Conservation (phyloP, 2,888 invertebrate species). For the Alsophila aescularia region DNA sequence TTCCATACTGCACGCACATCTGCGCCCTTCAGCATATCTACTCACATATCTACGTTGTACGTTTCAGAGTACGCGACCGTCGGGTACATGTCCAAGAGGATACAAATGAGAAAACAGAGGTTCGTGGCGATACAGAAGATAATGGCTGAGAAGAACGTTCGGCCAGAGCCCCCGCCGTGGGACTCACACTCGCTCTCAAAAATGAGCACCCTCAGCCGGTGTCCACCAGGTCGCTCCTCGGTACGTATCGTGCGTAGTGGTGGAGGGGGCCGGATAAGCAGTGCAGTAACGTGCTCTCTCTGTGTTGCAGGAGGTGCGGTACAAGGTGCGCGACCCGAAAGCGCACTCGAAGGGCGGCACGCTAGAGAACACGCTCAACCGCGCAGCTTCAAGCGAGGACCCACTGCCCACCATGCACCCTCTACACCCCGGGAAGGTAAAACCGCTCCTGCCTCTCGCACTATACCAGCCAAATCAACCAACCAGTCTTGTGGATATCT, state of each 20-base stretch:
- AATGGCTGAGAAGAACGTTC: conserved; percentile 93
- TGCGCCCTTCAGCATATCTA: neutral
- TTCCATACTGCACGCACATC: neutral
- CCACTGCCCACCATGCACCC: conserved; percentile 87
- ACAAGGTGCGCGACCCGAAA: conserved; percentile 95
- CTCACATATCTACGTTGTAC: neutral
- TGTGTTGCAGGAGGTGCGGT: conserved; percentile 92
- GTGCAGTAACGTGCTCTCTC: neutral
- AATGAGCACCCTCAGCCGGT: conserved; percentile 88
- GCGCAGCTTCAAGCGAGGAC: conserved; percentile 84
- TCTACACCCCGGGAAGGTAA: conserved; percentile 91
- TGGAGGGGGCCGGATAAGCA: neutral
- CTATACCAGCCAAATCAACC: neutral
- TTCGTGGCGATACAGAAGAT: conserved; percentile 94
- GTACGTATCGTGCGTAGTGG: conserved; percentile 34
- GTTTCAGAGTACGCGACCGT: conserved; percentile 96
- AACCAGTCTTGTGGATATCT: neutral
- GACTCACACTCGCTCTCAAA: conserved; percentile 86
- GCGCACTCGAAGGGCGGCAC: conserved; percentile 95
- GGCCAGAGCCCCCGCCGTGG: conserved; percentile 88
- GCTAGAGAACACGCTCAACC: conserved; percentile 93
- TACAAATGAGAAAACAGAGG: conserved; percentile 96
- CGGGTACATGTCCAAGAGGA: conserved; percentile 97
- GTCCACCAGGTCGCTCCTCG: conserved; percentile 62
- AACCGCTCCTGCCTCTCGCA: neutral